Evolutionary conservation across 1,140 invertebrate genomes (phyloP).

Genomic region (Anthonomus grandis): DNA sequence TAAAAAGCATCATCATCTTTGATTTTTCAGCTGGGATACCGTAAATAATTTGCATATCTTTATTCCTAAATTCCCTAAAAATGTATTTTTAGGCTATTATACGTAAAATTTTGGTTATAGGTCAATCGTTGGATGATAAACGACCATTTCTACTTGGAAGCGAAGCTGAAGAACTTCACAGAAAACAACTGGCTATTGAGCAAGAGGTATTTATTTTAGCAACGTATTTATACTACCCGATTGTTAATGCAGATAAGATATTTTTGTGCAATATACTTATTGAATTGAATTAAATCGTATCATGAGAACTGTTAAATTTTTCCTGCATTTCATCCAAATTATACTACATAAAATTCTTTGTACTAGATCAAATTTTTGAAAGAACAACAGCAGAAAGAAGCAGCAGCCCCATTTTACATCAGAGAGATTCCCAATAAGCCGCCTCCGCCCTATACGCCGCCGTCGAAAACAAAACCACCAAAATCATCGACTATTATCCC

Average conservation of each 20-base stretch:
- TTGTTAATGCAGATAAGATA: neutral
- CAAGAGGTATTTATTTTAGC: constrained; percentile 52
- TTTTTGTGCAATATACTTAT: neutral
- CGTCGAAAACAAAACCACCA: constrained; percentile 42
- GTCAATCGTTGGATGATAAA: constrained; percentile 19
- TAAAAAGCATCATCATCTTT: neutral
- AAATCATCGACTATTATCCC: constrained; percentile 48
- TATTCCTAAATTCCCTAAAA: too few species aligned
- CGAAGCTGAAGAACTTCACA: constrained; percentile 46
- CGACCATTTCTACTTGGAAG: constrained; percentile 27
- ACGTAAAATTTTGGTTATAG: constrained; percentile 17
- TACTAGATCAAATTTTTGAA: constrained; percentile 30
- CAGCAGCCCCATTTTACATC: constrained; percentile 57
- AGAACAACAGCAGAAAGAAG: constrained; percentile 53
- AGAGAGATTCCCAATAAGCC: constrained; percentile 70
- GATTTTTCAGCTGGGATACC: neutral
- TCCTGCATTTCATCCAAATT: neutral
- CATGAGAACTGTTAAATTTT: neutral
- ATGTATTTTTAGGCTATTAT: neutral
- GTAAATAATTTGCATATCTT: constrained; percentile 1
- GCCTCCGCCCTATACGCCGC: constrained; percentile 67
- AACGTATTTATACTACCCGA: neutral
- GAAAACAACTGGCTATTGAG: constrained; percentile 59
- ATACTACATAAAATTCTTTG: neutral
- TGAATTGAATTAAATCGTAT: too few species aligned